A percentile compares a stretch with the other conserved stretches of the same genome.
Evolutionary conservation across 2,113 vertebrate species (phyloP).

Genomic region (Calidris pugnax): DNA sequence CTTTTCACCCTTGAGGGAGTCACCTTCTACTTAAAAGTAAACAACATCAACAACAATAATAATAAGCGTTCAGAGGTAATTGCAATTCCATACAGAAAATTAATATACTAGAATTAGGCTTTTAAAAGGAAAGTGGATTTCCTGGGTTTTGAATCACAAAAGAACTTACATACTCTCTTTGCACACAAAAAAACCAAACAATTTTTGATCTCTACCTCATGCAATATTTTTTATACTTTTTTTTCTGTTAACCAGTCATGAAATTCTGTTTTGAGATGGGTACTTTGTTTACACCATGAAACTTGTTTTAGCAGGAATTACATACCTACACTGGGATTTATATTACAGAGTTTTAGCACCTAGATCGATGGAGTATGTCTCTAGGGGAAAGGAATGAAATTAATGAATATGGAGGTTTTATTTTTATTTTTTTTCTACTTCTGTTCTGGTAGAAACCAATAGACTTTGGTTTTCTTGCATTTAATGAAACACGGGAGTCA

Average conservation of each 20-base stretch:
- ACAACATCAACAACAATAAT: neutral
- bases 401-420: neutral
- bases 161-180: neutral
- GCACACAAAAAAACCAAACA: fast-evolving
- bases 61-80: neutral
- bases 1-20: neutral
- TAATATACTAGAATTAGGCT: neutral
- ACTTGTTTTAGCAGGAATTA: neutral
- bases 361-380: neutral
- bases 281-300: neutral
- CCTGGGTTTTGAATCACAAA: neutral
- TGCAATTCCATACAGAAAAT: neutral
- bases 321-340: neutral
- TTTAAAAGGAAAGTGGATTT: neutral
- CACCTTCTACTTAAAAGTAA: neutral
- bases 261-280: neutral
- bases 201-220: neutral
- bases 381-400: neutral
- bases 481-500: neutral
- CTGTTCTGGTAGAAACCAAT: neutral
- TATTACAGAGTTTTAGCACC: neutral
- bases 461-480: neutral
- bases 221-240: neutral
- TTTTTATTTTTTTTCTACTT: neutral
- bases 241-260: neutral